Evolutionary conservation across 2,113 vertebrate genomes (phyloP), one percentile per base, ranked within the genome.

Genomic region (Lathamus discolor): DNA sequence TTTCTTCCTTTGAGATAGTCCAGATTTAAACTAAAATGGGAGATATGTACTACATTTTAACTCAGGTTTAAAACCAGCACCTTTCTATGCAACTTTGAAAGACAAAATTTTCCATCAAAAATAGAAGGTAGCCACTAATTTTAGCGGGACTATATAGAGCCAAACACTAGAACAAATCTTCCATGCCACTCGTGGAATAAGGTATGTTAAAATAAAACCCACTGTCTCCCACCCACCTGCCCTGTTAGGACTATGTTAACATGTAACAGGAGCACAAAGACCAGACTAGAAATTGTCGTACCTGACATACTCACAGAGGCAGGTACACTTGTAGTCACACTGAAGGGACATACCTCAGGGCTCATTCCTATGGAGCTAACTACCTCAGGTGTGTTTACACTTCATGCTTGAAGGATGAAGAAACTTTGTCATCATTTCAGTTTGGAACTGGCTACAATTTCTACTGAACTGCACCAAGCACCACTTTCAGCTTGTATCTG

Each of bases 101-200:
- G 28, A 68, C 41, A 2, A 79, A 33, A 13, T 52, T 89, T 68
- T 37, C 59, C 41, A 54, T 54, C 67, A 54, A 28, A 43, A 59
- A 54, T 0, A 63, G 15, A 25, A 66, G 5, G 17, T 24, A 7
- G 27, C 33, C 51, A 55, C 15, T 48, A 67, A 27, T 51, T 41
- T 75, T 14, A 72, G 17, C 28, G 31, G 17, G 61, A 75, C 29
- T 81, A 13, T 7, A 67, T 8, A 69, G 19, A 3, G 6, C 10
- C 1, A 3, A 17, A 37, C 61, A 19, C 9, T 22, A 29, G 20
- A 77, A 35, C 3, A 68, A 18, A 48, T 49, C 20, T 64, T 79
- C 39, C 23, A 23, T 1, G 1, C 37, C 54, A 54, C 8, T 37
- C 41, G n/a, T 0, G 0, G 51, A 84, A 66, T 37, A 31, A 33